Base-by-base conservation (phyloP, 2,113 vertebrate species). In the Nothobranchius furzeri region DNA sequence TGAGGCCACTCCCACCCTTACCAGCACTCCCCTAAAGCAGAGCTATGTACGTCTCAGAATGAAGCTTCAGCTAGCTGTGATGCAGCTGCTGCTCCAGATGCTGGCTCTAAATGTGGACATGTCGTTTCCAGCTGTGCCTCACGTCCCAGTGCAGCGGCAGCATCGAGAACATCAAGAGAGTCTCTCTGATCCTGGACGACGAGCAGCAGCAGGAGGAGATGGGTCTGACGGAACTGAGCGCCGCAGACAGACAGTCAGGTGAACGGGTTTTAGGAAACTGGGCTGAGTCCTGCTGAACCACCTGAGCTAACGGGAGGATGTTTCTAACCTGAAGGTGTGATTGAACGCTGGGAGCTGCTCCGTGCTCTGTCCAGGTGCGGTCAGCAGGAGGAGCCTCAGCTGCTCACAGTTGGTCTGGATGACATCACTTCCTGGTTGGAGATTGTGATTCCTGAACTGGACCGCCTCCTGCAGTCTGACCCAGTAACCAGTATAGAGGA, bases 321-420 rank as follows among this genome's bases (percentile, higher is more conserved):
- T 69, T 15, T 12, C 4, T 30, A 25, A 17, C 30, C 40, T 73
- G 45, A 86, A 98, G 96, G 93, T 56, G 90, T 94, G 75, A 95
- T 96, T 8, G 95, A 95, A 64, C 94, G 94, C 65, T 97, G 96
- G 96, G 95, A 97, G 78, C 92, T 95, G 68, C 85, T 95, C 20
- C 93, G 94, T 85, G 95, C 94, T 35, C 94, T 90, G 68, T 93
- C 94, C 50, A 91, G 93, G 45, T 93, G 87, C 72, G 86, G 89
- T 46, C 93, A 89, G 35, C 59, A 8, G 17, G 13, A 88, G 69
- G 90, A 92, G 12, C 62, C 88, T 40, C 89, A 92, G 56, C 87
- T 87, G 69, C 88, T 96, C 61, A 88, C 87, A 12, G 83, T 91
- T 0, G 93, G 95, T 74, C 91, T 98, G 37, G 62, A 83, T 0